Base-by-base conservation (phyloP, 2,888 invertebrate species). In the Bembecia ichneumoniformis region DNA sequence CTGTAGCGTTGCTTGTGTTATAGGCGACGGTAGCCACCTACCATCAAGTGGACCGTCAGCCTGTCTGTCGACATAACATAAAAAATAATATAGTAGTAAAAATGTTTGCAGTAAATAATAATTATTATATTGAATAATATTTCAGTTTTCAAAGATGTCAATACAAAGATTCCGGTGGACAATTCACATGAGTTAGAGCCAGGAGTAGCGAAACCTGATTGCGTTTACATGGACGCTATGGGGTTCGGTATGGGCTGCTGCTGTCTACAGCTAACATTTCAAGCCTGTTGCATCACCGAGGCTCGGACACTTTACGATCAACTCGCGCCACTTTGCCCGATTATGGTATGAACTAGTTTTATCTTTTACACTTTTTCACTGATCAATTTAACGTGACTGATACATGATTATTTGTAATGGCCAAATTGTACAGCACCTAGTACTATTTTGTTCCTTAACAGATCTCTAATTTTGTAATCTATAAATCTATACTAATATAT, bases 181-280 rank as follows among this genome's bases (percentile, higher is more conserved):
- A 93, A 95, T 58, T 92, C 93, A 5, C 77, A 87, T 57, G 80
- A 82, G 52, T 83, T 89, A 58, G 91, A 91, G 47, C 89, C 90
- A 47, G 69, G 62, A 10, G 92, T 92, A 1, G 94, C 94, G 0
- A 88, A 91, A 64, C 94, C 95, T 0, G 95, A 98, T 84, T 96
- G 97, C 68, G 95, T 99, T 56, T 97, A 99, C 69, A 93, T 99
- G 93, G 99, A 99, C 80, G 96, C 97, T 1, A 99, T 99, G 99
- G 99, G 98, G 17, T 99, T 99, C 77, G 99, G 98, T 50, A 99
- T 99, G 99, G 99, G 99, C 34, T 98, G 98, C 77, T 97, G 96
- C 68, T 99, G 98, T 73, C 89, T 99, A 40, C 99, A 99, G 78
- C 89, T 97, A 50, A 97, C 97, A 47, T 99, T 99, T 88, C 95